These are phyloP conservation scores for Chaenocephalus aceratus DNA, from an alignment of 2,113 vertebrate genomes.

Conservation along the genomic window DNA sequence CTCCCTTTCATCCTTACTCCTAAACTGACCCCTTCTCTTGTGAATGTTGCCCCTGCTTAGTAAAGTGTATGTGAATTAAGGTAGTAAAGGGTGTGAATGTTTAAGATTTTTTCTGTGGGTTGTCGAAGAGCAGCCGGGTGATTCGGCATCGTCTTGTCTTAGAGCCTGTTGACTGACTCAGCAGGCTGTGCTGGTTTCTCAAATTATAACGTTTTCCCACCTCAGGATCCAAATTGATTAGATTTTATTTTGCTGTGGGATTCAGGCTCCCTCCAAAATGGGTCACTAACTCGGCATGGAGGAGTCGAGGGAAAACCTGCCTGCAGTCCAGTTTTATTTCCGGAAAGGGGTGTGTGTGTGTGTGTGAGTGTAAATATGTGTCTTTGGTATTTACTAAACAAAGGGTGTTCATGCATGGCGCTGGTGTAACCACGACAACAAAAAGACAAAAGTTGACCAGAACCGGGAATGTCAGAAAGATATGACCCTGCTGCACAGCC, in stretches of 20 bases:
- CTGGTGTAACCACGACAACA: constrained; percentile 73
- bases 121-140: neutral
- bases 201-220: constrained; percentile 23
- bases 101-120: neutral
- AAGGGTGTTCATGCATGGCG: constrained; percentile 56
- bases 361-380: constrained; percentile 41
- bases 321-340: constrained; percentile 21
- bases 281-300: constrained; percentile 30
- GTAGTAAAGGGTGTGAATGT: neutral
- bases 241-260: constrained; percentile 41
- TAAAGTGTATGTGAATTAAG: neutral
- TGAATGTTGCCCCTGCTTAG: neutral
- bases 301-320: constrained; percentile 22
- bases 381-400: constrained; percentile 66
- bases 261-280: constrained; percentile 4
- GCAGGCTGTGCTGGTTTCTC: neutral
- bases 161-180: constrained; percentile 6
- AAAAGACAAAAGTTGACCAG: constrained; percentile 80
- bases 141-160: neutral
- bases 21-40: neutral
- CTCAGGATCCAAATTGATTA: constrained; percentile 19
- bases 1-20: neutral
- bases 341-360: neutral
- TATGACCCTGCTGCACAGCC: constrained; percentile 74
- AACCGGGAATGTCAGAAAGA: constrained; percentile 72